A percentile compares a stretch with the other conserved stretches of the same genome.
These are phyloP conservation scores for Drosophila hydei DNA, from an alignment of 1,140 invertebrate genomes.

Conservation along the genomic window DNA sequence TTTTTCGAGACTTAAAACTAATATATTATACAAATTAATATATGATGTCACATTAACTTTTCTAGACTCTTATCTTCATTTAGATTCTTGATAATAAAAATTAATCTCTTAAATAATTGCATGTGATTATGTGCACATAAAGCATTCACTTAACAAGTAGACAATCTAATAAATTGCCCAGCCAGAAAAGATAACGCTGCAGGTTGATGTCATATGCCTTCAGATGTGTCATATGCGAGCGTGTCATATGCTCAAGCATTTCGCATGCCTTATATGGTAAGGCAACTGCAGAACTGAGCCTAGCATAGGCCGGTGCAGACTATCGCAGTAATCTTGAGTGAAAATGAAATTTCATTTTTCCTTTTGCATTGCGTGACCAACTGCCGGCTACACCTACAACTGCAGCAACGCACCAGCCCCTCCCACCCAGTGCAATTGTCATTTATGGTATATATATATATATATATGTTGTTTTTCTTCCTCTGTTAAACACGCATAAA, in stretches of 20 bases:
- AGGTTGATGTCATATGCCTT: conserved; percentile 54
- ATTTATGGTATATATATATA: conserved; percentile 25
- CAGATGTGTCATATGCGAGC: neutral
- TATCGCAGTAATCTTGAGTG: conserved; percentile 41
- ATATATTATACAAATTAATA: neutral
- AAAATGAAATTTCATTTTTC: conserved; percentile 23
- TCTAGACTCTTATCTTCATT: neutral
- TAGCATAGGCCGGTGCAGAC: conserved; percentile 18
- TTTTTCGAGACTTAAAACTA: neutral
- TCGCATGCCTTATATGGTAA: conserved; percentile 4
- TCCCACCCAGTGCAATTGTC: conserved; percentile 35
- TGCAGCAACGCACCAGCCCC: conserved; percentile 39
- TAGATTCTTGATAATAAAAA: conserved; percentile 22
- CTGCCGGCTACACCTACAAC: conserved; percentile 60
- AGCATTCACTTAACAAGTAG: conserved; percentile 41
- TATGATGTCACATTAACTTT: conserved; percentile 10
- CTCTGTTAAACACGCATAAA: conserved; percentile 63
- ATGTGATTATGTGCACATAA: conserved; percentile 4
- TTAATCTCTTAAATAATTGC: conserved; percentile 3
- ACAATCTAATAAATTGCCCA: conserved; percentile 67
- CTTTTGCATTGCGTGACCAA: conserved; percentile 71
- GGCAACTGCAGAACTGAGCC: conserved; percentile 9
- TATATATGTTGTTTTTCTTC: conserved; percentile 1
- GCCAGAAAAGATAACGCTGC: conserved; percentile 49
- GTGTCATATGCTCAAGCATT: neutral